phyloP scores from a whole-genome alignment of 2,888 invertebrate species.

The Kryphioiulus occultus region DNA sequence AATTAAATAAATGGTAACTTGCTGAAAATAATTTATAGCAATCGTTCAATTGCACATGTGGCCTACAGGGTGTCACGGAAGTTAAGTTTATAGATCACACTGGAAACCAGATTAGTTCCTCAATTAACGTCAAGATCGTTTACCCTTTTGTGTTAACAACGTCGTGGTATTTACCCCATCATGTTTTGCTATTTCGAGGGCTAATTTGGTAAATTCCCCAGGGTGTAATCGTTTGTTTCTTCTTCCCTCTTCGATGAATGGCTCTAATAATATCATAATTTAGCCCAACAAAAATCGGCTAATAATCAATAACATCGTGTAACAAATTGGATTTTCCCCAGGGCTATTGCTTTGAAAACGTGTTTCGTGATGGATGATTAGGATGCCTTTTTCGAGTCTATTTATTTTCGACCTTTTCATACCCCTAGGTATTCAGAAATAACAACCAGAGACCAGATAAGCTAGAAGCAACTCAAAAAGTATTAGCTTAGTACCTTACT shows the following conservation, averaged over 20 bases:
- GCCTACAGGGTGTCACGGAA: not conserved
- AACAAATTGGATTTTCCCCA: not conserved
- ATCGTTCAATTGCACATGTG: too few species aligned
- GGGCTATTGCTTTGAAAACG: conserved; percentile 10
- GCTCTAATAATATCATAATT: conserved; percentile 15
- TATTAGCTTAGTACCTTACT: not conserved
- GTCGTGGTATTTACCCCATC: not conserved
- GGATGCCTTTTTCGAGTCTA: conserved; percentile 3
- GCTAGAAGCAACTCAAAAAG: not conserved
- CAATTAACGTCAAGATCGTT: conserved; percentile 15
- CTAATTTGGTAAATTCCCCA: not conserved
- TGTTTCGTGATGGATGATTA: not conserved
- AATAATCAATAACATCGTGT: conserved; percentile 15
- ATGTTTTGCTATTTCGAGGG: not conserved
- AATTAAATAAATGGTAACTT: too few species aligned
- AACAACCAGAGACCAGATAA: not conserved
- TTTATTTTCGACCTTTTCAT: conserved; percentile 10
- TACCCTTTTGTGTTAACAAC: conserved; percentile 6
- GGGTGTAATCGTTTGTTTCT: not conserved
- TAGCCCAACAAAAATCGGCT: conserved; percentile 16
- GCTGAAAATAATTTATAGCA: too few species aligned
- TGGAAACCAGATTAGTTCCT: not conserved
- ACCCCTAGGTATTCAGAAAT: conserved; percentile 17
- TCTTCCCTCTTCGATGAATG: not conserved
- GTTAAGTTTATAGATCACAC: not conserved